Percentiles rank a stretch among this genome's conserved stretches.
Conservation (phyloP, 2,113 vertebrate species). For the Nycticryphes semicollaris region DNA sequence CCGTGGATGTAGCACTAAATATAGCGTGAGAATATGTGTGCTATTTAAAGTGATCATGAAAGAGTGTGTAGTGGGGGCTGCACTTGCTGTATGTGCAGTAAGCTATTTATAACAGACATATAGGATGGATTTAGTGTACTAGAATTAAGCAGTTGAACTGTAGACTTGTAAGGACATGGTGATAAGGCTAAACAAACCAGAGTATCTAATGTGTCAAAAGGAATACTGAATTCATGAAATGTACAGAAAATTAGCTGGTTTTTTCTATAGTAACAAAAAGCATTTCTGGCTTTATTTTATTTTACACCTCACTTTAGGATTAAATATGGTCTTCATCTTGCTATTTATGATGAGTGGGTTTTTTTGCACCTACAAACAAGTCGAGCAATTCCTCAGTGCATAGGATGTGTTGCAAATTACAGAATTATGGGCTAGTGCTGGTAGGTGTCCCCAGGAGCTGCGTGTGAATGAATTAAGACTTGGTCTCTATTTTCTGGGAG, state of each 20-base stretch:
- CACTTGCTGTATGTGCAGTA: slow-evolving; percentile 48
- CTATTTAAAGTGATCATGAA: slow-evolving; percentile 47
- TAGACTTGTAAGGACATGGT: slow-evolving; percentile 32
- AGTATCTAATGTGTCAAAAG: background rate
- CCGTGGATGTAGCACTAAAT: slow-evolving; percentile 61
- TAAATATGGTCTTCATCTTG: background rate
- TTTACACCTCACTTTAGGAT: background rate
- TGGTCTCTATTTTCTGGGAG: background rate
- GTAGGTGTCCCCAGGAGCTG: background rate
- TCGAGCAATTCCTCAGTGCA: background rate
- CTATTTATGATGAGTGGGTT: background rate
- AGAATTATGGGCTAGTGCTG: background rate
- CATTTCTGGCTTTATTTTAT: background rate
- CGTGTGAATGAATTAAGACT: background rate
- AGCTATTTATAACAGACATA: slow-evolving; percentile 65
- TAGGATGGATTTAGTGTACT: slow-evolving; percentile 68
- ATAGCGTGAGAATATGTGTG: slow-evolving; percentile 55
- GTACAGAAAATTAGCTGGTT: background rate
- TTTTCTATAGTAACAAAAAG: background rate
- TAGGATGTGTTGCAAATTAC: background rate
- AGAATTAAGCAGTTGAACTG: background rate
- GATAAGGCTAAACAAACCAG: background rate
- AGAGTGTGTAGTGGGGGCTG: slow-evolving; percentile 26
- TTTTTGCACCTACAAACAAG: background rate
- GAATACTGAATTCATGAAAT: background rate